Evolutionary conservation across 2,797 vertebrate genomes (phyloP).

Genomic region (Darevskia nairensis): DNA sequence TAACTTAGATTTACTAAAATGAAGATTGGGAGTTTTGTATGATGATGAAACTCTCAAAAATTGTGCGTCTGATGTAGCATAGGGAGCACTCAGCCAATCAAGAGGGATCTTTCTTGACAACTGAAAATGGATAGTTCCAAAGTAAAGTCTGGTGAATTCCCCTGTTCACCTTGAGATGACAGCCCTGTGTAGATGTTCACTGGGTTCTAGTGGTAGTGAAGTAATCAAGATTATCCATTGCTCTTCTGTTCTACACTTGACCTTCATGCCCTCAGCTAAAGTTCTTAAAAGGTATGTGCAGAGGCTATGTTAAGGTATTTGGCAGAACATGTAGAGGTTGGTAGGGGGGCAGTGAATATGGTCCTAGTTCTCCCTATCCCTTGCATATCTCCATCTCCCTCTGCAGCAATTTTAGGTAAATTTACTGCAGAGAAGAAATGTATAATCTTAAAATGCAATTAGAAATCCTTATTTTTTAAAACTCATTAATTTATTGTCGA

Average conservation of each 20-base stretch:
- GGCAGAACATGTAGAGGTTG: background rate
- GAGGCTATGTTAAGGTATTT: background rate
- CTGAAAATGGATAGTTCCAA: background rate
- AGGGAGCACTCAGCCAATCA: background rate
- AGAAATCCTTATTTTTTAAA: background rate
- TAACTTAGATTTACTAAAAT: background rate
- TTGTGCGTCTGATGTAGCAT: background rate
- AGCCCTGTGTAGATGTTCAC: background rate
- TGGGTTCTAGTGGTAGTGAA: background rate
- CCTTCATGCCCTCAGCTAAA: background rate
- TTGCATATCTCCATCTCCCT: background rate
- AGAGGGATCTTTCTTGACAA: background rate
- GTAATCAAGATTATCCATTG: background rate
- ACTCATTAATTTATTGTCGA: background rate
- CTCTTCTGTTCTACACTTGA: background rate
- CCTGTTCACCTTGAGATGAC: background rate
- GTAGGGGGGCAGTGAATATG: background rate
- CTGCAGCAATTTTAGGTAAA: background rate
- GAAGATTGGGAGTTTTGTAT: background rate
- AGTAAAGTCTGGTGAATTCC: background rate
- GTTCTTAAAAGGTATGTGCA: background rate
- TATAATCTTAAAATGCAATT: background rate
- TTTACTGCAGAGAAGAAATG: background rate
- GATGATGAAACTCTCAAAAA: background rate
- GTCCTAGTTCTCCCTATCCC: background rate